These are phyloP conservation scores for Sesamia inferens DNA, from an alignment of 2,888 invertebrate species.

Conservation along the genomic window DNA sequence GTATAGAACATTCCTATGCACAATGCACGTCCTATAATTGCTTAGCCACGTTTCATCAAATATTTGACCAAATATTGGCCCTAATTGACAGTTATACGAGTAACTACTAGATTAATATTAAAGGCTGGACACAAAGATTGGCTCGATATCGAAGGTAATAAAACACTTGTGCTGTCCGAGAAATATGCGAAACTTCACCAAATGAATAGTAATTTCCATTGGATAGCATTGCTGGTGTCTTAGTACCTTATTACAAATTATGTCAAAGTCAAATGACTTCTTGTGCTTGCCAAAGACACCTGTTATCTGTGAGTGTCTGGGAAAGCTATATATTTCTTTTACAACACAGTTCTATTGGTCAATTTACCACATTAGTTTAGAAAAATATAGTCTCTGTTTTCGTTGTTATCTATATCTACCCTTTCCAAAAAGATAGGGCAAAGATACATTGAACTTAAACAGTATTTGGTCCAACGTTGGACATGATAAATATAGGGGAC, in stretches of 20 bases:
- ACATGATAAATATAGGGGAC: neutral
- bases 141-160: conserved; percentile 51
- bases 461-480: neutral
- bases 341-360: neutral
- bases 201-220: conserved; percentile 48
- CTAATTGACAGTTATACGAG: conserved; percentile 29
- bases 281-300: conserved; percentile 12
- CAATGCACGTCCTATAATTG: conserved; percentile 41
- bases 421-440: neutral
- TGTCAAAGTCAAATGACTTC: conserved; percentile 6
- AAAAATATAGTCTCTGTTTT: neutral
- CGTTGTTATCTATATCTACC: neutral
- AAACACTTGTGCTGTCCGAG: conserved; percentile 39
- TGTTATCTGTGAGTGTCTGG: neutral
- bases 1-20: conserved; percentile 18
- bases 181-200: conserved; percentile 25
- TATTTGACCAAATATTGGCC: conserved; percentile 35
- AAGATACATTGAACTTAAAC: neutral
- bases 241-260: conserved; percentile 11
- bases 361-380: neutral
- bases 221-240: conserved; percentile 6
- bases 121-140: conserved; percentile 41
- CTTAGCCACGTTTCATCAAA: conserved; percentile 37
- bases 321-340: conserved; percentile 6
- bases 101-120: conserved; percentile 52